Evolutionary conservation across 2,888 invertebrate species (phyloP).

Genomic region (Drosophila meridionalis): DNA sequence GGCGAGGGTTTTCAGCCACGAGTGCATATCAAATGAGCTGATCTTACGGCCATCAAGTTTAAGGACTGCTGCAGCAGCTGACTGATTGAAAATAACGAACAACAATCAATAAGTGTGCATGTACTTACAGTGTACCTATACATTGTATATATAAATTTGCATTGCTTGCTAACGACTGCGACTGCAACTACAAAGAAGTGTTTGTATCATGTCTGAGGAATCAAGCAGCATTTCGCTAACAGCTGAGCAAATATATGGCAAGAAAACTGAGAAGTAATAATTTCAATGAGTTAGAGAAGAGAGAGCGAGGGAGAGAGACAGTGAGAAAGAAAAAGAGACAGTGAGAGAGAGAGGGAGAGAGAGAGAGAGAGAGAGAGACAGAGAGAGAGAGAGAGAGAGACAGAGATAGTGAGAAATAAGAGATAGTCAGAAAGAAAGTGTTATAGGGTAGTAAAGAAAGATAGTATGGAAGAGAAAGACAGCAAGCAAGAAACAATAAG

Average conservation of each 20-base stretch:
- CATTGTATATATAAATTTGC: not conserved
- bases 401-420: not conserved
- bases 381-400: not conserved
- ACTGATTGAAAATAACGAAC: constrained; percentile 5
- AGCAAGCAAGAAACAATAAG: too few relatives aligned
- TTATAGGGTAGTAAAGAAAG: not conserved
- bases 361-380: not conserved
- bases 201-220: not conserved
- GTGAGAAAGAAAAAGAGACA: not conserved
- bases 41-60: constrained; percentile 17
- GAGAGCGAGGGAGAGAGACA: not conserved
- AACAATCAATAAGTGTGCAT: not conserved
- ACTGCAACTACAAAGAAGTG: not conserved
- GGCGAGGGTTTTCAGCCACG: not conserved
- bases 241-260: constrained; percentile 7
- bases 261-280: not conserved
- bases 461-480: not conserved
- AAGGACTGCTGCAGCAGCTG: constrained; percentile 8
- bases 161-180: not conserved
- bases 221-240: not conserved
- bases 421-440: not conserved
- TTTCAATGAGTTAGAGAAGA: not conserved
- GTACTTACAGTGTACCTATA: not conserved
- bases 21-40: constrained; percentile 30
- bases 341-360: not conserved